Percentiles rank a stretch among this genome's conserved stretches.
Evolutionary conservation across 2,888 invertebrate species (phyloP).

Genomic region (Brenthis ino): DNA sequence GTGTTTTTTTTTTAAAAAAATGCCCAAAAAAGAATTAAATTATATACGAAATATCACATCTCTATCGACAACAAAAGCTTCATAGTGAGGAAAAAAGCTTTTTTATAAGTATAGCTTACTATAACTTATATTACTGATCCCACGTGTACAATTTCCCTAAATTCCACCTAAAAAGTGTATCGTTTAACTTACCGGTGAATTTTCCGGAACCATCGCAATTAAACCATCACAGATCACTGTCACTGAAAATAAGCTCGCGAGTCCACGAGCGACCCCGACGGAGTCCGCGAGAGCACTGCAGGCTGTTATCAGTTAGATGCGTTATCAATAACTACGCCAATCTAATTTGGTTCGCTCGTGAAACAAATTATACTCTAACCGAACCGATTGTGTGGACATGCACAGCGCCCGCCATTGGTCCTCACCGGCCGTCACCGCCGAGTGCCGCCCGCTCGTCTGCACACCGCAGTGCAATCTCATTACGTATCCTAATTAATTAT

Average conservation of each 20-base stretch:
- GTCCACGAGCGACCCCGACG: conserved; percentile 3
- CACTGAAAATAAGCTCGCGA: not conserved
- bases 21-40: no score
- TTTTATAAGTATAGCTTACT: no score
- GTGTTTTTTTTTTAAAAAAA: no score
- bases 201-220: not conserved
- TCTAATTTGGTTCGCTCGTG: conserved; percentile 35
- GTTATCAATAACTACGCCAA: conserved; percentile 32
- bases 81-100: no score
- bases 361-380: conserved; percentile 19
- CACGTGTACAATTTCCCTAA: not conserved
- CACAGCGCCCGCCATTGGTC: not conserved
- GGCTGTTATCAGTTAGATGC: conserved; percentile 15
- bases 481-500: no score
- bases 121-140: no score
- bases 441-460: no score
- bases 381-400: not conserved
- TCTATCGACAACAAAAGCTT: no score
- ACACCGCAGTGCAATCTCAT: no score
- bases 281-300: not conserved
- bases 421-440: not conserved
- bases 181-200: conserved; percentile 5
- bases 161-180: no score
- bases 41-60: no score
- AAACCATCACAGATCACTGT: not conserved